Conservation (phyloP, 2,113 vertebrate genomes). For the Nothobranchius kuhntae region DNA sequence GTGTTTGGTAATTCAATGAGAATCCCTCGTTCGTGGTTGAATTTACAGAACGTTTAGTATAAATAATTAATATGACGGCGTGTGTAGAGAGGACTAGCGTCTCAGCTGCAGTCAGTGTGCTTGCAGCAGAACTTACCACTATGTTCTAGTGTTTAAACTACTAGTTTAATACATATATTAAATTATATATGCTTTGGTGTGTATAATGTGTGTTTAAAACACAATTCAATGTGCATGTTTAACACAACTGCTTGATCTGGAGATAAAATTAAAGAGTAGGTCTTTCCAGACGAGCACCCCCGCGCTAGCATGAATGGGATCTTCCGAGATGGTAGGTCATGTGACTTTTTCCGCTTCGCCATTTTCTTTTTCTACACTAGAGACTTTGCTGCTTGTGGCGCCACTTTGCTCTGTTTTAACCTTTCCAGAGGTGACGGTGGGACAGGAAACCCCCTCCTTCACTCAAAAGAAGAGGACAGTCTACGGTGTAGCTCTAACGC, state of each 20-base stretch:
- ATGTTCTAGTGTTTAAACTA: background rate
- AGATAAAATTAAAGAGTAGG: background rate
- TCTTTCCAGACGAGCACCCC: conserved; percentile 27
- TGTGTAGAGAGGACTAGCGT: conserved; percentile 37
- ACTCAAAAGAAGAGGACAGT: conserved; percentile 23
- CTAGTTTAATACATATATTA: too few species aligned
- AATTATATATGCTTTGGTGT: too few species aligned
- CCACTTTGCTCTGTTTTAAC: conserved; percentile 18
- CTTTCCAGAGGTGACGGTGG: conserved; percentile 30
- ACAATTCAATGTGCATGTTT: background rate
- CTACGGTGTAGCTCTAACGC: conserved; percentile 34
- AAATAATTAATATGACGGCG: conserved; percentile 44
- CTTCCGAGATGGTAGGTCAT: conserved; percentile 63
- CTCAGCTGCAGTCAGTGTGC: conserved; percentile 66
- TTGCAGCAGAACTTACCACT: conserved; percentile 75
- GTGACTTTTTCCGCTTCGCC: conserved; percentile 82
- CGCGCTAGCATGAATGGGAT: conserved; percentile 44
- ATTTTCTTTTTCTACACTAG: conserved; percentile 81
- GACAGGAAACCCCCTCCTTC: conserved; percentile 14
- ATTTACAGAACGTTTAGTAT: conserved; percentile 12
- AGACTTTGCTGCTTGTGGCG: conserved; percentile 23
- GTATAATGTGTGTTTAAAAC: background rate
- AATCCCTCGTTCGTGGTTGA: background rate
- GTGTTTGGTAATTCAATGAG: too few species aligned
- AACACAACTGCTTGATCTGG: rapidly evolving